Base-by-base conservation (phyloP, 2,888 invertebrate genomes). In the Orchestes rusci region DNA sequence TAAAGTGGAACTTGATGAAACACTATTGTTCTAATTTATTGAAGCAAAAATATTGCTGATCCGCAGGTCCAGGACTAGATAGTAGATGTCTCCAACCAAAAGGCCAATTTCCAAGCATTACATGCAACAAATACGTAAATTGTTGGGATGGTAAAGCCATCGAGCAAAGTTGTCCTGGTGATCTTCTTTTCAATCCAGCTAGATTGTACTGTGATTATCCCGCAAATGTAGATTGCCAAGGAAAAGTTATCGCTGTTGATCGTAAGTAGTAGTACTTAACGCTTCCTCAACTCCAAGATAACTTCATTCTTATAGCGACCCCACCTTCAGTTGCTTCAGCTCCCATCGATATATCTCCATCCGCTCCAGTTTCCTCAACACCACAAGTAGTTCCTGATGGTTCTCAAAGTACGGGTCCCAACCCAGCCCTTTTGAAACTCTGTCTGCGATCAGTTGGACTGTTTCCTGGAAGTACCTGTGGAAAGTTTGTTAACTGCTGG, bases 401-500 rank as follows among this genome's bases (percentile, higher is more conserved):
- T n/a, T n/a, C n/a, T n/a, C n/a, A n/a, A n/a, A n/a, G n/a, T n/a
- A n/a, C n/a, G n/a, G n/a, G n/a, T n/a, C n/a, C n/a, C n/a, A n/a
- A n/a, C n/a, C n/a, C 39, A 20, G 7, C 38, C n/a, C 34, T 66
- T 16, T 50, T 49, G 29, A 55, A 53, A 39, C 58, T 56, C 35
- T 77, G 77, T 48, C 56, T 67, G 30, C 69, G 69, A 3, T 70
- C 71, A 15, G 67, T 81, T 35, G 76, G 80, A 5, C 81, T 81
- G 58, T 79, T 80, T 51, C 75, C 80, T 0, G 77, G 77, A 4
- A 71, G 73, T 0, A 64, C 71, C 5, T 84, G 83, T 56, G 73
- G 73, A 32, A 77, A 74, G 56, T 84, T 78, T 61, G 59, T 82
- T 8, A 82, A 82, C 63, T 84, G 83, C 59, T 83, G 83, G 83